Conservation (phyloP, 1,140 invertebrate species). For the Papilio polyxenes region DNA sequence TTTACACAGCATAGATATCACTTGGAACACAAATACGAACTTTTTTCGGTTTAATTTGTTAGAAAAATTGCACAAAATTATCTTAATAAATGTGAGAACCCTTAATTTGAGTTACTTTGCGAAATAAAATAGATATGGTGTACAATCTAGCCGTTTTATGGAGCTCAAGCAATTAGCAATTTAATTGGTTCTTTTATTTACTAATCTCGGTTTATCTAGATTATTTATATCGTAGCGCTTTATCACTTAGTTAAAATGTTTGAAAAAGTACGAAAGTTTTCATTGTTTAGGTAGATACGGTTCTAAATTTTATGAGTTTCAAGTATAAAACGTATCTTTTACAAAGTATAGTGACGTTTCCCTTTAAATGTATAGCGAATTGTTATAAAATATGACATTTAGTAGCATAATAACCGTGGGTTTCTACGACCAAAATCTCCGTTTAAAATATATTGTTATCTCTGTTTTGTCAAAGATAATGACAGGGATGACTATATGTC, state of each 20-base stretch:
- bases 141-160: background rate
- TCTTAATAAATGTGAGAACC: background rate
- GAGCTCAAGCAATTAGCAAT: background rate
- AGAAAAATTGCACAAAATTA: background rate
- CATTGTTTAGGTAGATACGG: background rate
- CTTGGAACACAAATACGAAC: too few species aligned
- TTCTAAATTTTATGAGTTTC: background rate
- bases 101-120: background rate
- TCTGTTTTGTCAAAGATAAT: too few species aligned
- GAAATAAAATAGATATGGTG: background rate
- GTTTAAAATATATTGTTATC: too few species aligned
- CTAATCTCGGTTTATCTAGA: background rate
- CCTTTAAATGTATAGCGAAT: background rate
- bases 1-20: too few species aligned
- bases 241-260: conserved; percentile 9
- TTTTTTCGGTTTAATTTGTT: background rate
- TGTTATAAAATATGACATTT: background rate
- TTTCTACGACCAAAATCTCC: too few species aligned
- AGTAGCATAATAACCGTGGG: too few species aligned
- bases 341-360: background rate
- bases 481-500: too few species aligned
- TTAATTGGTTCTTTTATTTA: background rate
- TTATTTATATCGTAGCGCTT: background rate
- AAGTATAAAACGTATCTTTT: background rate
- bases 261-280: background rate